phyloP scores from a whole-genome alignment of 2,888 invertebrate species.

The Melanophora roralis region DNA sequence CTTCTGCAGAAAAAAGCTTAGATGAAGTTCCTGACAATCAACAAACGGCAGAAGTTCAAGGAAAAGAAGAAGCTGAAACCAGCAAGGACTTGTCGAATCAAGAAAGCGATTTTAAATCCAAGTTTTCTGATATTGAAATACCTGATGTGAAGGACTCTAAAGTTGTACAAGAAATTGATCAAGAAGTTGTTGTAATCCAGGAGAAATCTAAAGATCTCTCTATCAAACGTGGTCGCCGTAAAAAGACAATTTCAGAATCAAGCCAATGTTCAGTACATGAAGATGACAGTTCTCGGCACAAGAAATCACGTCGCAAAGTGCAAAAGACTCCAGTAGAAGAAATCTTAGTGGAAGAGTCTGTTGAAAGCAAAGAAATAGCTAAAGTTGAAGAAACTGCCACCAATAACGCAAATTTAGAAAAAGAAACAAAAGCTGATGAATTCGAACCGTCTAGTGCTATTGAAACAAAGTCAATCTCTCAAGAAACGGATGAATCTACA shows the following conservation, averaged over 20 bases:
- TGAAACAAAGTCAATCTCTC: not conserved
- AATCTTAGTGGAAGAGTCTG: not conserved
- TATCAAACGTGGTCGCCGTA: slow-evolving; percentile 23
- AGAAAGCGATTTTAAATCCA: not conserved
- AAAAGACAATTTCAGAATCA: slow-evolving; percentile 8
- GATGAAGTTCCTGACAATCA: not conserved
- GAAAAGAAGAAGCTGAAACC: not conserved
- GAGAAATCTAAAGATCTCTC: not conserved
- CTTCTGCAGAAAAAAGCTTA: not conserved
- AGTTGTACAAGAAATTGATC: not conserved
- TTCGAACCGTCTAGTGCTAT: not conserved
- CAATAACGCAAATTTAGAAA: not conserved
- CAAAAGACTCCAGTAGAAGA: slow-evolving; percentile 16
- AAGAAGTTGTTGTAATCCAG: not conserved
- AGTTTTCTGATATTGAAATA: not conserved
- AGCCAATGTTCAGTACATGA: not conserved
- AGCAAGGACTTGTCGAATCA: not conserved
- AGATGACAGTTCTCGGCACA: not conserved
- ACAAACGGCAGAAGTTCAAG: not conserved
- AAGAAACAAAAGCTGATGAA: not conserved
- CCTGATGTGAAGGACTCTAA: not conserved
- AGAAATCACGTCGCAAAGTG: slow-evolving; percentile 5
- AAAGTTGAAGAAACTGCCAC: not conserved
- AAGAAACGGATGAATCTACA: not conserved
- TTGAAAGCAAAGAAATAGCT: not conserved